Percentiles rank a stretch among this genome's conserved stretches.
Evolutionary conservation across 2,888 invertebrate genomes (phyloP).

Genomic region (Mongoloraphidia duomilia): DNA sequence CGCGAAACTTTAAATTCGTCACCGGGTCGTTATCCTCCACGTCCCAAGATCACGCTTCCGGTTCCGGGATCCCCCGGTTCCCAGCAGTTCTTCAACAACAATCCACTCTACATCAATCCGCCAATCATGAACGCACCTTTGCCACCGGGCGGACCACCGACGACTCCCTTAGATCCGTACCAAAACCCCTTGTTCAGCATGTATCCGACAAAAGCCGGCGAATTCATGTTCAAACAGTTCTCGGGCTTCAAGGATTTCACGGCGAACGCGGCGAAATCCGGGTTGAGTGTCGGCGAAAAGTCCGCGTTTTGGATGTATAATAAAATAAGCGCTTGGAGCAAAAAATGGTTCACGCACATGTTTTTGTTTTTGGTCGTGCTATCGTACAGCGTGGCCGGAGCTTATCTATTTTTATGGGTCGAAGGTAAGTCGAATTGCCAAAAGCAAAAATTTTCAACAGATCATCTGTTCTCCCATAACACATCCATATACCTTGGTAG

Average conservation of each 20-base stretch:
- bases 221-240: constrained; percentile 68
- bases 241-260: constrained; percentile 66
- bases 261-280: constrained; percentile 54
- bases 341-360: constrained; percentile 79
- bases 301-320: constrained; percentile 66
- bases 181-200: constrained; percentile 28
- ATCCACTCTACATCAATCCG: constrained; percentile 9
- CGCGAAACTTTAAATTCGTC: too few species aligned
- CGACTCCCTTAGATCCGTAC: constrained; percentile 2
- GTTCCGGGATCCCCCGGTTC: constrained; percentile 1
- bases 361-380: constrained; percentile 66
- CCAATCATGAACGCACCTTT: neutral
- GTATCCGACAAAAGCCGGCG: constrained; percentile 54
- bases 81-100: constrained; percentile 1
- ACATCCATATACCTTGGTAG: too few species aligned
- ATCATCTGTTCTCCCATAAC: too few species aligned
- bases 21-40: neutral
- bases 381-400: constrained; percentile 70
- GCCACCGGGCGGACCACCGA: constrained; percentile 3
- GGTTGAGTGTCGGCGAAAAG: constrained; percentile 72
- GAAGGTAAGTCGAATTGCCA: constrained; percentile 45
- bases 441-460: too few species aligned
- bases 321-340: constrained; percentile 61
- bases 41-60: constrained; percentile 3
- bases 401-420: constrained; percentile 59